Base-by-base conservation (phyloP, 2,797 vertebrate species). In the Gadopsis marmoratus region DNA sequence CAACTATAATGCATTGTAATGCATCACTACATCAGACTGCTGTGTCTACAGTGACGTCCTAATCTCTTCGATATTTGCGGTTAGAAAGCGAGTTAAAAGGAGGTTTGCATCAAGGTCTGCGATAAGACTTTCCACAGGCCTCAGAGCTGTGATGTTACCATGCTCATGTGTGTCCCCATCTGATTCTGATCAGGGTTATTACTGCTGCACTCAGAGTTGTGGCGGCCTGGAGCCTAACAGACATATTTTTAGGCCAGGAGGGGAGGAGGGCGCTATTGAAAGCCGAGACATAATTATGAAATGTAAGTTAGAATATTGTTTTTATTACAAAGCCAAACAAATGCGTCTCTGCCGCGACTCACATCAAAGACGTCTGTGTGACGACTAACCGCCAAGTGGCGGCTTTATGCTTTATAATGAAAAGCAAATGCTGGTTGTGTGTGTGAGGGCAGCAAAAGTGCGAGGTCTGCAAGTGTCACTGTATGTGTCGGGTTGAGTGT, bases 301-400 rank as follows among this genome's bases (percentile, higher is more conserved):
- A 93, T 86, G 88, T 88, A 92, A 89, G 84, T 90, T 84, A 87
- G 89, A 95, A 94, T 93, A 94, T 93, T 94, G 90, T 93, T 96
- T 96, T 95, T 94, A 95, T 95, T 95, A 94, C 89, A 91, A 95
- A 94, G 93, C 91, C 91, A 95, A 96, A 95, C 93, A 94, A 95
- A 93, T 86, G 91, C 73, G 87, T 90, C 90, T 92, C 88, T 71
- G 87, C 85, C 79, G 86, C 77, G 72, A 75, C 76, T 91, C 89
- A 91, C 92, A 94, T 96, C 93, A 95, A 95, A 95, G 94, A 66
- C 76, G 86, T 77, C 82, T 91, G 90, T 79, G 87, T 64, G 91
- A 91, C 78, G 89, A 90, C 89, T 89, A 92, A 93, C 94, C 91
- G 55, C 94, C 33, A 61, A 71, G 74, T 67, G 75, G 72, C 82